phyloP scores from a whole-genome alignment of 2,113 vertebrate species.

The Calidris pugnax region DNA sequence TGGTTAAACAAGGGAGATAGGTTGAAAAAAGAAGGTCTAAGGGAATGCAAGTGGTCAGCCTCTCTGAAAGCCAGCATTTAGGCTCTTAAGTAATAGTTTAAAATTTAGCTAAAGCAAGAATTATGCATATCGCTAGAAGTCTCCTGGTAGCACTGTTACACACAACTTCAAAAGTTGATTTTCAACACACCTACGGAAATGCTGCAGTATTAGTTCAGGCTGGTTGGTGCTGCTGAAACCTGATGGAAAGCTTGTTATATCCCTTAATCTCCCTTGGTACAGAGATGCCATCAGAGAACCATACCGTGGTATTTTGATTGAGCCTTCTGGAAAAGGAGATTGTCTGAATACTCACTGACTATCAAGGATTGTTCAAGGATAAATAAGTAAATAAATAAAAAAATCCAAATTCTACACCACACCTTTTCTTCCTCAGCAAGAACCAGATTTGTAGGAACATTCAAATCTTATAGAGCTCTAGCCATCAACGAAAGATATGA shows the following conservation, averaged over 20 bases:
- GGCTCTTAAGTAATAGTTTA: neutral
- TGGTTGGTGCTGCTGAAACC: neutral
- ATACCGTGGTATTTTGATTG: neutral
- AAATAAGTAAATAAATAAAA: neutral
- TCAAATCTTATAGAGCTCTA: neutral
- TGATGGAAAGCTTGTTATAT: neutral
- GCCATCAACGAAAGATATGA: neutral
- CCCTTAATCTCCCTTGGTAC: conserved; percentile 12
- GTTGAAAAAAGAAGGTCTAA: neutral
- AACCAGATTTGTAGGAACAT: neutral
- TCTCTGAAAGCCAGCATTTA: neutral
- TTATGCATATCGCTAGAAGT: neutral
- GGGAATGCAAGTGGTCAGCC: neutral
- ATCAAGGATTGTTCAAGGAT: conserved; percentile 2
- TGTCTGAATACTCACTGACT: neutral
- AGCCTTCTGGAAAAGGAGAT: neutral
- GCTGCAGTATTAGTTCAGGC: conserved; percentile 29
- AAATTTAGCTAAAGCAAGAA: neutral
- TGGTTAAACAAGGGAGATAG: neutral
- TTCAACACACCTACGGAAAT: neutral
- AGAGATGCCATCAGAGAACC: neutral
- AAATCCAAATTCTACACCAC: neutral
- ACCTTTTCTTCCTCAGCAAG: neutral
- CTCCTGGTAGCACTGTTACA: neutral
- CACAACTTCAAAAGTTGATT: neutral